Percentiles rank a stretch among this genome's conserved stretches.
Evolutionary conservation across 2,888 invertebrate species (phyloP).

Genomic region (Argyresthia albistria): DNA sequence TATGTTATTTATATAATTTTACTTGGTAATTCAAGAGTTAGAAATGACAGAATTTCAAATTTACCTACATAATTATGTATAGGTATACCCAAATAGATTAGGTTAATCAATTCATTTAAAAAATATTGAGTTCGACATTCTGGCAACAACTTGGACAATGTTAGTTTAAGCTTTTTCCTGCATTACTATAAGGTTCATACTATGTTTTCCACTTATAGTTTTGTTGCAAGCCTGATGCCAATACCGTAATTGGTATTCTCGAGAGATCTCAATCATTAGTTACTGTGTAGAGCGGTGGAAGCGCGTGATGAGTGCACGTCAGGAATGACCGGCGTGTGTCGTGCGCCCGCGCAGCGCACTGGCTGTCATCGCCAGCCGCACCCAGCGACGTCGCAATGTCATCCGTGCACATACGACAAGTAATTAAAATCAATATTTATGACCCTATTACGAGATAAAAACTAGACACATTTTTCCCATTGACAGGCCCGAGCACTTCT

Average conservation of each 20-base stretch:
- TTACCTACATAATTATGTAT: no score
- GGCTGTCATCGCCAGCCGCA: no score
- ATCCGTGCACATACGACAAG: conserved; percentile 23
- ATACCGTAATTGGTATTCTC: not conserved
- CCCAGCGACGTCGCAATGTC: not conserved
- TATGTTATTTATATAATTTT: no score
- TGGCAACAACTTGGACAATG: no score
- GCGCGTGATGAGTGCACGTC: not conserved
- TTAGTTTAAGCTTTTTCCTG: no score
- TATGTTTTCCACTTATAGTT: no score
- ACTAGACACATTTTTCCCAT: conserved; percentile 21
- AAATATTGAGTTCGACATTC: no score
- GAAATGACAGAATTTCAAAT: no score
- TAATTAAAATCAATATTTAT: conserved; percentile 53
- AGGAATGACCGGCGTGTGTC: not conserved
- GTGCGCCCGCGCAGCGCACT: not conserved
- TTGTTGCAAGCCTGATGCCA: not conserved
- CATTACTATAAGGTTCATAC: no score
- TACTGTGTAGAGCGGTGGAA: not conserved
- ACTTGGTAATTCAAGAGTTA: no score
- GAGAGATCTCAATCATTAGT: not conserved
- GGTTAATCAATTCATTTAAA: no score
- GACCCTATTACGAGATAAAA: conserved; percentile 34
- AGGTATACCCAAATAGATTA: no score
- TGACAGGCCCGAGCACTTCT: conserved; percentile 23